Base-by-base conservation (phyloP, 2,888 invertebrate species). In the Slavum lentiscoides region DNA sequence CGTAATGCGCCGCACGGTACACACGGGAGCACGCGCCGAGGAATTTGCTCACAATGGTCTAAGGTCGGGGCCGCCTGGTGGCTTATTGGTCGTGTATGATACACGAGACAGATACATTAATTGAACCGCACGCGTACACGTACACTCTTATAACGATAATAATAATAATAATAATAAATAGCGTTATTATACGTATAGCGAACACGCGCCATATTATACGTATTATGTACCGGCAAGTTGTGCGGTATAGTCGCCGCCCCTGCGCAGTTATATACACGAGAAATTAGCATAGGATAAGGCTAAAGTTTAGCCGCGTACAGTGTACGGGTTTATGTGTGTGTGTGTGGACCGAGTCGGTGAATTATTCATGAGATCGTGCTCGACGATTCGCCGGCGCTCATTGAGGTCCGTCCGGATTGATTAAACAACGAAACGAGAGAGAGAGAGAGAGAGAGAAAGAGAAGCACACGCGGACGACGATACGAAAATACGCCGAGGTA, bases 361-460 rank as follows among this genome's bases (percentile, higher is more conserved):
- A 80, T 80, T 80, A 80, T 80, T 80, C 80, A 80, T 80, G 80
- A 80, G 80, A 72, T 80, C 80, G 80, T 80, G 80, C 80, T 62
- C 64, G 77, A 61, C 69, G 77, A 77, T 77, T 70, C 77, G 70
- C 80, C 70, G 70, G 70, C 70, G 64, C 80, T 80, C 70, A 80
- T 80, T 80, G 80, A 80, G 80, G 43, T 53, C 70, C 80, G 64
- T 72, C 77, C 58, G 80, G 70, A 80, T 70, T 80, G 80, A 80
- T 80, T 80, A 80, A 80, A 80, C 80, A 39, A 72, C 80, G 69
- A 72, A 2, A n/a, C 39, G 37, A 13, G 17, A 4, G 67, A n/a
- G 59, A 7, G 55, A 7, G 39, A 8, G 72, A n/a, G 53, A 2
- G 58, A 59, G 58, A 15, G 70, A n/a, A 3, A n/a, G 8, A 49